Evolutionary conservation across 2,113 vertebrate species (phyloP).

Genomic region (Microtus pennsylvanicus): DNA sequence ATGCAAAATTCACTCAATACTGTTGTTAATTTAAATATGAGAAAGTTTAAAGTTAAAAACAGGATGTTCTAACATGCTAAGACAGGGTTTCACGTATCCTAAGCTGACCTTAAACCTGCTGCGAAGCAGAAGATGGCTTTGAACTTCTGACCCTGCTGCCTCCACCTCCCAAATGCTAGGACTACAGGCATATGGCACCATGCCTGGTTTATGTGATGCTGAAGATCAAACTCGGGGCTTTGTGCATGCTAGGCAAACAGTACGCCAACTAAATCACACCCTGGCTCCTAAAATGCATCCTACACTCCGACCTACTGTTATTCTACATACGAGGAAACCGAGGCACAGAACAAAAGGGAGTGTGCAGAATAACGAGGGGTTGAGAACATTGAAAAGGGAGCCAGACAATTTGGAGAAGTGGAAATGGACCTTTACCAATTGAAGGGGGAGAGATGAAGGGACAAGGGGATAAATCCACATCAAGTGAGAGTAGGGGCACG

Average conservation of each 20-base stretch:
- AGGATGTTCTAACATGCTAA: background rate
- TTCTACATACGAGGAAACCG: background rate
- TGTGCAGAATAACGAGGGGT: fast-evolving
- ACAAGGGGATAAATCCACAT: too few species aligned
- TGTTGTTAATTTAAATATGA: background rate
- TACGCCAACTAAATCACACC: background rate
- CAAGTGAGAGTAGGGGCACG: background rate
- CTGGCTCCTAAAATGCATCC: too few species aligned
- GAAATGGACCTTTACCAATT: background rate
- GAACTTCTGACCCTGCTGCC: background rate
- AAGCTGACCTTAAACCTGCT: background rate
- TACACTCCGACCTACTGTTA: background rate
- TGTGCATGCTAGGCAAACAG: background rate
- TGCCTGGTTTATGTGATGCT: background rate
- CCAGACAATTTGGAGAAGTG: background rate
- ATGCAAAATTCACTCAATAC: background rate
- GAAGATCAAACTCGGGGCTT: background rate
- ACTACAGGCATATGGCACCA: background rate
- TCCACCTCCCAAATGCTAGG: background rate
- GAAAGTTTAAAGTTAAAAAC: background rate
- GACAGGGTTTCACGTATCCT: background rate
- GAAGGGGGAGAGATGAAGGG: background rate
- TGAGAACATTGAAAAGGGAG: background rate
- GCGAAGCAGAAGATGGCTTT: background rate
- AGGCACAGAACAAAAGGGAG: background rate